A percentile compares a stretch with the other conserved stretches of the same genome.
Conservation (phyloP, 2,797 vertebrate species). For the Acestrorhynchus altus region DNA sequence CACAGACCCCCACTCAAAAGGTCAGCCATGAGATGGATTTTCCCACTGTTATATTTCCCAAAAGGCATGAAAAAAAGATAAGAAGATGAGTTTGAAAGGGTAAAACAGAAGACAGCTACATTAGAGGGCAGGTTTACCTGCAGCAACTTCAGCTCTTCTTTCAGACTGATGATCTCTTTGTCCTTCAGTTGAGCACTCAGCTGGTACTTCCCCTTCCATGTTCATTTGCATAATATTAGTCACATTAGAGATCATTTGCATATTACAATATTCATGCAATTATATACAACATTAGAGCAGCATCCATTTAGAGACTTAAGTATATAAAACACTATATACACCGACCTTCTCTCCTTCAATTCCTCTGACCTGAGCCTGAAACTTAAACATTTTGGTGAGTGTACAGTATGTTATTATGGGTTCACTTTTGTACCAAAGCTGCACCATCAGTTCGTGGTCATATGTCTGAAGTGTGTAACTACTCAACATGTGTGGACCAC, state of each 20-base stretch:
- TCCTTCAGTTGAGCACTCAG: conserved; percentile 88
- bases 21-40: conserved; percentile 46
- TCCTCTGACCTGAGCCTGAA: conserved; percentile 85
- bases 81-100: background rate
- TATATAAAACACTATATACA: background rate
- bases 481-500: too few species aligned
- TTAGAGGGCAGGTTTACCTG: conserved; percentile 80
- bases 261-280: conserved; percentile 29
- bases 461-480: background rate
- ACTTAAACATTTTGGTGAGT: conserved; percentile 68
- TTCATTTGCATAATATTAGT: conserved; percentile 11
- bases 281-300: conserved; percentile 11
- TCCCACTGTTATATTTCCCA: conserved; percentile 35
- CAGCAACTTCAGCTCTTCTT: conserved; percentile 88
- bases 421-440: background rate
- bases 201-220: conserved; percentile 84
- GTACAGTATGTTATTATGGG: background rate
- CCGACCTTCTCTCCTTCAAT: conserved; percentile 92
- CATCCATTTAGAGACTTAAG: conserved; percentile 32
- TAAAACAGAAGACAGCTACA: background rate
- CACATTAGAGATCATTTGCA: conserved; percentile 50
- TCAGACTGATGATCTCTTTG: conserved; percentile 90
- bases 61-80: background rate
- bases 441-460: background rate
- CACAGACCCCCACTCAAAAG: conserved; percentile 45